A percentile compares a stretch with the other conserved stretches of the same genome.
Evolutionary conservation across 2,797 vertebrate genomes (phyloP).

Genomic region (Pangasius mekongensis): DNA sequence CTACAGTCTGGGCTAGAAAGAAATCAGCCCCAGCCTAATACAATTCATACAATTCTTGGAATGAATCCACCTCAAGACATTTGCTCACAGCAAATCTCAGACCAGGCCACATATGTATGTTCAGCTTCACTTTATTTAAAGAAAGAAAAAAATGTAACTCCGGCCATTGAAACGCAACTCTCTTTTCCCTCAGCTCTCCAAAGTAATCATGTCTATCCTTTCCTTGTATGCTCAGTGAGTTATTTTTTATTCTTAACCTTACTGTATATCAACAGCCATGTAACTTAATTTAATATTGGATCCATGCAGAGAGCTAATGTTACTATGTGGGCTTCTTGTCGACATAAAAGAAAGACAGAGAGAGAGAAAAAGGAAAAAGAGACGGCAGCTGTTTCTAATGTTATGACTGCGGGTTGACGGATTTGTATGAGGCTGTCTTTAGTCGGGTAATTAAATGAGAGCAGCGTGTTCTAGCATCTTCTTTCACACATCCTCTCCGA

Average conservation of each 20-base stretch:
- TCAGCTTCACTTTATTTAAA: not conserved
- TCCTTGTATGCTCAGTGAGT: not conserved
- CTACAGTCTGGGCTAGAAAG: not conserved
- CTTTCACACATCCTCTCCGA: conserved; percentile 25
- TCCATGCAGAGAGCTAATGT: not conserved
- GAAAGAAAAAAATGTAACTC: not conserved
- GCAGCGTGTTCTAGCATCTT: conserved; percentile 38
- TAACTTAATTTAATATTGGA: conserved; percentile 2
- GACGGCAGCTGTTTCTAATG: conserved; percentile 49
- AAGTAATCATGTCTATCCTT: too few species aligned
- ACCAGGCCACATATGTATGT: not conserved
- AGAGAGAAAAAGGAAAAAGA: conserved; percentile 17
- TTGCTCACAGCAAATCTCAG: not conserved
- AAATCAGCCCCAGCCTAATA: not conserved
- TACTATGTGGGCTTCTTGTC: conserved; percentile 7
- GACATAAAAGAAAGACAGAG: not conserved
- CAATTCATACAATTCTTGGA: not conserved
- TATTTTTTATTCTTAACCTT: not conserved
- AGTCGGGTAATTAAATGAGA: conserved; percentile 33
- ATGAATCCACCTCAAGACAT: not conserved
- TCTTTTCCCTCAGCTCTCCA: not conserved
- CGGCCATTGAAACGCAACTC: not conserved
- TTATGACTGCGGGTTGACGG: conserved; percentile 36
- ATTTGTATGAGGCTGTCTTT: conserved; percentile 37
- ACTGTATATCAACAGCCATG: not conserved